Conservation (phyloP, 2,113 vertebrate species). For the Sylvia atricapilla region DNA sequence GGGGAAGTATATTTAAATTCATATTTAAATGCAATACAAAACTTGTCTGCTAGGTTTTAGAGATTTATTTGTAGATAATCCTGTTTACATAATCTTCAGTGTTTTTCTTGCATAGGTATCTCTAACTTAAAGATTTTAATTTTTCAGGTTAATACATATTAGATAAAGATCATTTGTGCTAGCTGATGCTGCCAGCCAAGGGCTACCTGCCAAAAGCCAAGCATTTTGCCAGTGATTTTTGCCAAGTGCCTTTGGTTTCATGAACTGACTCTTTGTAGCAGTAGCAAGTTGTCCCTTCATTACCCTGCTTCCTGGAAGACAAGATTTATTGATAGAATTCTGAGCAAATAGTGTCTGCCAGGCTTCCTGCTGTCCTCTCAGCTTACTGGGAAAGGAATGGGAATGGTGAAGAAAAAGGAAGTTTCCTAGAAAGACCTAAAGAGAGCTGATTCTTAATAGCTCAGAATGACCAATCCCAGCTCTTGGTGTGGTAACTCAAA, state of each 20-base stretch:
- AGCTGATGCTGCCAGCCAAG: neutral
- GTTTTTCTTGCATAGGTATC: neutral
- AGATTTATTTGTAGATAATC: neutral
- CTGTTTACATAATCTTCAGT: neutral
- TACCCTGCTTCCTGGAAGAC: neutral
- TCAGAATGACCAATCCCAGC: neutral
- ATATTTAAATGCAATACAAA: neutral
- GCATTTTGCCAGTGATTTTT: neutral
- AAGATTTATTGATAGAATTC: neutral
- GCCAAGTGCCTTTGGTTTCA: neutral
- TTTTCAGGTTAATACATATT: neutral
- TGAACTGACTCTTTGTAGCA: neutral
- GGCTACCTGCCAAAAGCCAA: neutral
- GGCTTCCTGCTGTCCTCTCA: neutral
- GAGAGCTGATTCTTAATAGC: neutral
- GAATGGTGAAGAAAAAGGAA: neutral
- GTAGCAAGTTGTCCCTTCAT: neutral
- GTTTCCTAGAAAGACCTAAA: neutral
- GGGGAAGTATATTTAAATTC: neutral
- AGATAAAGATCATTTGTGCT: neutral
- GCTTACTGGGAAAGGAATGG: neutral
- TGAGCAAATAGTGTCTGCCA: neutral
- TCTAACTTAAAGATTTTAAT: neutral
- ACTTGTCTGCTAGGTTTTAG: neutral
- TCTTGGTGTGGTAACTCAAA: neutral